Base-by-base conservation (phyloP, 2,888 invertebrate species). In the Colletes collaris region DNA sequence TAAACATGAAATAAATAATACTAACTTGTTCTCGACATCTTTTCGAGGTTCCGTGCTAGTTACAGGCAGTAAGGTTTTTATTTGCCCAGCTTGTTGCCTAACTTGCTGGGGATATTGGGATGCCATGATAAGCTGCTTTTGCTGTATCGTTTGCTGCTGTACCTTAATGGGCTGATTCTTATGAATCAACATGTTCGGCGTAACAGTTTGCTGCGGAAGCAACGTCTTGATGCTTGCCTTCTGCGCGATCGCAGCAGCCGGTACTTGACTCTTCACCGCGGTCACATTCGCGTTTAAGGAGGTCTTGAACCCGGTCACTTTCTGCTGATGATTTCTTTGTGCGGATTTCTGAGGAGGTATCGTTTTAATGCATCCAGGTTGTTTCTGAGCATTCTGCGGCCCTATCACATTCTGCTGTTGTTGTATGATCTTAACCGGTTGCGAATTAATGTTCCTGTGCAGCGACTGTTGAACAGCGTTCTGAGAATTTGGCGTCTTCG, bases 381-480 rank as follows among this genome's bases (percentile, higher is more conserved):
- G 92, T 60, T 92, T 92, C 67, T 89, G 92, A 4, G 88, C 56
- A 66, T 86, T 87, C 60, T 86, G 87, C 11, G 88, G 89, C n/a
- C 88, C 87, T 7, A 87, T 88, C 3, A 84, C 66, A 44, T 87
- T 88, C 37, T 86, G 91, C 6, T 85, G 88, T 19, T 87, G 90
- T 86, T 94, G 95, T 81, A 95, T 94, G 79, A 95, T 95, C 90
- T 95, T 95, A 19, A 95, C 94, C 35, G 95, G 93, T 86, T 94
- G 94, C 0, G 82, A 64, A 52, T 82, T 86, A n/a, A 75, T 69
- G 35, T 80, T 88, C 19, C 87, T 82, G 5, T 87, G 86, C 5
- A 85, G 35, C 0, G 88, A 49, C 7, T 87, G 89, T 16, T 88
- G 89, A 35, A 85, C 81, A 5, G 60, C 35, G 44, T 82, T 86